A percentile compares a stretch with the other conserved stretches of the same genome.
These are phyloP conservation scores for Eurytoma californica DNA, from an alignment of 2,888 invertebrate species.

Conservation along the genomic window DNA sequence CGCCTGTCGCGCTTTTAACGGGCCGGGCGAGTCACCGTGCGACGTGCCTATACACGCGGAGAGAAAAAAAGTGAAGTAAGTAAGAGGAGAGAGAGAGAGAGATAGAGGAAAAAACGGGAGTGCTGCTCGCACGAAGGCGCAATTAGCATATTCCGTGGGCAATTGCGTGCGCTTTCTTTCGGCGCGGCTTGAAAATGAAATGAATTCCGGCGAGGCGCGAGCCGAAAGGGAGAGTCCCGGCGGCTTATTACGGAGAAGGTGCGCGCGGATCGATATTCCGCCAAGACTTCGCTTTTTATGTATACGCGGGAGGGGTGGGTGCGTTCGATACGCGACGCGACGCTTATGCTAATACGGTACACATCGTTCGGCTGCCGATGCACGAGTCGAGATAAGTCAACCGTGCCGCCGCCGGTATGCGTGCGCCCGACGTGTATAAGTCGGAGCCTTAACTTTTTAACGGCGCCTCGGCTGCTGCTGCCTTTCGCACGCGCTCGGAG, in stretches of 20 bases:
- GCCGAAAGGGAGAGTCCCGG: conserved; percentile 22
- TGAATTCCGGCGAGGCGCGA: conserved; percentile 36
- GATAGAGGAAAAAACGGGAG: background rate
- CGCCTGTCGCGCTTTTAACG: background rate
- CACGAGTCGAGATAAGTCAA: conserved; percentile 60
- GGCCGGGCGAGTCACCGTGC: background rate
- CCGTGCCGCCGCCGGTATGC: conserved; percentile 9
- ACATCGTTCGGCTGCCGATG: conserved; percentile 53
- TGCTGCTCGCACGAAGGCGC: conserved; percentile 26
- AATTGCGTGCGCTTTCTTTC: conserved; percentile 37
- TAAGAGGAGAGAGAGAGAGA: background rate
- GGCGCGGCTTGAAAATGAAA: conserved; percentile 28
- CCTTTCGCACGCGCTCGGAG: conserved; percentile 3
- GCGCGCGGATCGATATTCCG: too few species aligned
- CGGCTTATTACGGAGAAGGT: conserved; percentile 16
- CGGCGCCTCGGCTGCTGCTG: background rate
- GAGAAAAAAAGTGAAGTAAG: background rate
- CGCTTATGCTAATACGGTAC: conserved; percentile 47
- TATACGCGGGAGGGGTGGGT: background rate
- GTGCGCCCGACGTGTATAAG: background rate
- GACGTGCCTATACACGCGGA: conserved; percentile 1
- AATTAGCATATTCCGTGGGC: conserved; percentile 49
- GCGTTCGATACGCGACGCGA: conserved; percentile 1
- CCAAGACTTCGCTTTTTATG: conserved; percentile 6
- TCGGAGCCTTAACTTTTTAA: conserved; percentile 2